Evolutionary conservation across 92 coral and sea anemone genomes (phyloP).

Genomic region (Montipora capitata): DNA sequence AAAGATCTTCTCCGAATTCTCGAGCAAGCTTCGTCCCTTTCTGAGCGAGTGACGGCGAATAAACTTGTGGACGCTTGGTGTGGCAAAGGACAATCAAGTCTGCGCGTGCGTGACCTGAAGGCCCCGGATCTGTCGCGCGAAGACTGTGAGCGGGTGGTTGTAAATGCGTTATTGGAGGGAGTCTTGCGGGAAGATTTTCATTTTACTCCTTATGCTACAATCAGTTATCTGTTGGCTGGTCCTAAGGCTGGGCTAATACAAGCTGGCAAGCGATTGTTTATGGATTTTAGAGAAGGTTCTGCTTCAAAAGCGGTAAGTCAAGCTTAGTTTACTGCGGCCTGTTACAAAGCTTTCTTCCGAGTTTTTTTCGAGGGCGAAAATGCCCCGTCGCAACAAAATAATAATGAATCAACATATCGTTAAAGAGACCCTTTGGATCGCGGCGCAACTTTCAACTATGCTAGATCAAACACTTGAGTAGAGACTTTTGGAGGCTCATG

Average conservation of each 20-base stretch:
- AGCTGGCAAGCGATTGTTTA: constrained; percentile 68
- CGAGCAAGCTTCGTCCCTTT: constrained; percentile 78
- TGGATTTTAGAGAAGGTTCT: constrained; percentile 57
- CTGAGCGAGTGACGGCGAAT: constrained; percentile 92
- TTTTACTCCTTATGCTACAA: constrained; percentile 95
- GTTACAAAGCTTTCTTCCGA: no score
- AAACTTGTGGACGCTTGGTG: constrained; percentile 97
- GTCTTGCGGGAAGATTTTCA: constrained; percentile 96
- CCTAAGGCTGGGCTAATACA: constrained; percentile 78
- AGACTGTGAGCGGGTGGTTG: constrained; percentile 91
- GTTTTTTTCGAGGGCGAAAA: no score
- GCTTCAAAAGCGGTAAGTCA: constrained; percentile 39
- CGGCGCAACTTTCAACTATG: no score
- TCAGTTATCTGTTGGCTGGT: constrained; percentile 93
- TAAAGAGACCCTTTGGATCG: no score
- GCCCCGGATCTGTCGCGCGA: constrained; percentile 81
- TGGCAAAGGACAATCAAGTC: constrained; percentile 83
- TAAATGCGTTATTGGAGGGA: constrained; percentile 84
- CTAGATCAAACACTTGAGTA: no score
- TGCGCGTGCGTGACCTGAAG: constrained; percentile 80
- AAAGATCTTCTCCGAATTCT: constrained; percentile 81
- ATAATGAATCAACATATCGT: no score
- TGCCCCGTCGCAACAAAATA: no score
- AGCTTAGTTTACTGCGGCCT: not conserved
- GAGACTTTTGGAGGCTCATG: no score